Evolutionary conservation across 2,113 vertebrate species (phyloP).

Genomic region (Takifugu bimaculatus): DNA sequence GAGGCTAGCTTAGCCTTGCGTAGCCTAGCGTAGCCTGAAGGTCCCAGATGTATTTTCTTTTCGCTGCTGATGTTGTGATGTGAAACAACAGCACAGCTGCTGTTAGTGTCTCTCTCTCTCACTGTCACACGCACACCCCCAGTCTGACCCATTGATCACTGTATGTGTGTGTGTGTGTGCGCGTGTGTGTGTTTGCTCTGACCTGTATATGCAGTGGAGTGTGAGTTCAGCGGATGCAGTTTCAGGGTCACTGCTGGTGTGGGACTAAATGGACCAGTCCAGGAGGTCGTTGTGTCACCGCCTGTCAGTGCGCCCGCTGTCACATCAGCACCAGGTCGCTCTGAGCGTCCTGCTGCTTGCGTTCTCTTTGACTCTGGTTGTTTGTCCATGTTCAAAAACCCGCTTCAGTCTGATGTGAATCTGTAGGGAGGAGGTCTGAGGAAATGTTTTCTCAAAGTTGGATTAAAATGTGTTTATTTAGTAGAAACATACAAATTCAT

Average conservation of each 20-base stretch:
- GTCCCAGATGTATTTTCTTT: not conserved
- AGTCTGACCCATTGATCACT: conserved; percentile 62
- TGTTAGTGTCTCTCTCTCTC: conserved; percentile 15
- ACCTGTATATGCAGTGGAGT: conserved; percentile 73
- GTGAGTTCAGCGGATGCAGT: conserved; percentile 67
- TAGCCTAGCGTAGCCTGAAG: not conserved
- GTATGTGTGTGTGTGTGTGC: conserved; percentile 52
- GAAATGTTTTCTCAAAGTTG: too few relatives aligned
- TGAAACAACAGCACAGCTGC: conserved; percentile 34
- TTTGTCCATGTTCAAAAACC: too few relatives aligned
- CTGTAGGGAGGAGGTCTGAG: too few relatives aligned
- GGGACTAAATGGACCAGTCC: conserved; percentile 66
- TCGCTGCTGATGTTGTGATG: conserved; percentile 14
- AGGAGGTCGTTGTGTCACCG: conserved; percentile 42
- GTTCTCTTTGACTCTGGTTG: too few relatives aligned
- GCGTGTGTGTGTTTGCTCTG: conserved; percentile 47
- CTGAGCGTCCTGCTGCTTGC: not conserved
- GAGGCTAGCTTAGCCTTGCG: not conserved
- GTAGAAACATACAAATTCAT: too few relatives aligned
- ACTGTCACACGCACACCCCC: conserved; percentile 29
- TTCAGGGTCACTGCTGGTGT: conserved; percentile 70
- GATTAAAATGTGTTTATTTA: too few relatives aligned
- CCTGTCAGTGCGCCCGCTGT: conserved; percentile 49
- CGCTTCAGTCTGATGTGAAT: too few relatives aligned
- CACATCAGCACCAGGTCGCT: conserved; percentile 48